These are phyloP conservation scores for Amitus sp. DNA, from an alignment of 2,888 invertebrate species.

Conservation along the genomic window DNA sequence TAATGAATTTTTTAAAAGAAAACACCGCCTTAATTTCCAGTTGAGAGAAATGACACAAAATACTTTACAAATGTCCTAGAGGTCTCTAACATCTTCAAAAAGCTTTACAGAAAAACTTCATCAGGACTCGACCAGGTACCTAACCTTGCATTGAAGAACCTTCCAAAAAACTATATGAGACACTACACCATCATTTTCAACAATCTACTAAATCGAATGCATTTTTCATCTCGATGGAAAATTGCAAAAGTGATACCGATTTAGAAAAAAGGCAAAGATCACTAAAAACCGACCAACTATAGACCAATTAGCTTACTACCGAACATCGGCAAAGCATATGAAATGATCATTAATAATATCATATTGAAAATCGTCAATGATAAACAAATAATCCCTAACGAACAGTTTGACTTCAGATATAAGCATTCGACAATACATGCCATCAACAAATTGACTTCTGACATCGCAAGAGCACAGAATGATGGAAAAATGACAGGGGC, in stretches of 20 bases:
- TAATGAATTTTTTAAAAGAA: too few species aligned
- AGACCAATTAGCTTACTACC: slow-evolving; percentile 44
- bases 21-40: too few species aligned
- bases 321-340: slow-evolving; percentile 19
- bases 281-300: slow-evolving; percentile 24
- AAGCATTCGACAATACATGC: slow-evolving; percentile 36
- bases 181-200: slow-evolving; percentile 26
- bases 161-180: not conserved
- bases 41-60: too few species aligned
- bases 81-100: not conserved
- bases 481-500: slow-evolving; percentile 12
- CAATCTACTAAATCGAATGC: slow-evolving; percentile 40
- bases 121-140: slow-evolving; percentile 22
- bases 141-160: slow-evolving; percentile 16
- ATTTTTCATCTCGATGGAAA: slow-evolving; percentile 45
- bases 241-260: slow-evolving; percentile 40
- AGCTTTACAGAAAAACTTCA: slow-evolving; percentile 25
- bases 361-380: not conserved
- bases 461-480: slow-evolving; percentile 9
- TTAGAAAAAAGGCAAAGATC: slow-evolving; percentile 22
- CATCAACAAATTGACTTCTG: slow-evolving; percentile 17
- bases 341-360: slow-evolving; percentile 1
- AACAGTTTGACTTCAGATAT: slow-evolving; percentile 31
- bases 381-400: slow-evolving; percentile 5
- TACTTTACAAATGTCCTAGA: not conserved